phyloP scores from a whole-genome alignment of 2,113 vertebrate genomes.

The Nothocercus nigrocapillus region DNA sequence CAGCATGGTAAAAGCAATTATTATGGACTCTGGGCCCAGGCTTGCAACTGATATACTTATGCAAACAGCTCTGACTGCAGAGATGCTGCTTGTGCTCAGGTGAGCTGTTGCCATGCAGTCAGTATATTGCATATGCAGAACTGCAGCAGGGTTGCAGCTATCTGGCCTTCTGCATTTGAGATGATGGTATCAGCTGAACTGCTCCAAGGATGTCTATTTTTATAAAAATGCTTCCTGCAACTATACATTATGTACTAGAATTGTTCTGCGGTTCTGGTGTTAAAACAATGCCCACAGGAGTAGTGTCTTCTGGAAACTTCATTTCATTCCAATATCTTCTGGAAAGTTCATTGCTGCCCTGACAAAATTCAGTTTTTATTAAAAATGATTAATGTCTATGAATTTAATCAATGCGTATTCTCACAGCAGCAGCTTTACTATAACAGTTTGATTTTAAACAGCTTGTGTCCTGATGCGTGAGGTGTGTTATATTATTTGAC shows the following conservation, averaged over 20 bases:
- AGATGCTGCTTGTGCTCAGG: not conserved
- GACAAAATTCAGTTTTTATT: slow-evolving; percentile 67
- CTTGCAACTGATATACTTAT: not conserved
- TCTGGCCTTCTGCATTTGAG: not conserved
- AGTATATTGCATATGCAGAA: not conserved
- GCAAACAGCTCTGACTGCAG: not conserved
- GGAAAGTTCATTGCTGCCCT: slow-evolving; percentile 60
- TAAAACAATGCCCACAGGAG: slow-evolving; percentile 7
- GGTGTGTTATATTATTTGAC: slow-evolving; percentile 60
- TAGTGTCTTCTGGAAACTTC: slow-evolving; percentile 30
- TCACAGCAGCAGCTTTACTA: not conserved
- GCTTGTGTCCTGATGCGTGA: slow-evolving; percentile 74
- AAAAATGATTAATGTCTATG: slow-evolving; percentile 71
- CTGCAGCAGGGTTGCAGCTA: not conserved
- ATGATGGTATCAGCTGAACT: not conserved
- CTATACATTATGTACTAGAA: not conserved
- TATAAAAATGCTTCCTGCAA: not conserved
- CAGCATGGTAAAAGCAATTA: not conserved
- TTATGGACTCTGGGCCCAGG: rapidly evolving
- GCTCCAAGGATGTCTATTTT: not conserved
- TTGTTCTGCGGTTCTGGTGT: not conserved
- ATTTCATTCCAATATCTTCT: slow-evolving; percentile 25
- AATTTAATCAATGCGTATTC: slow-evolving; percentile 65
- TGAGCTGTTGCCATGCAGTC: not conserved
- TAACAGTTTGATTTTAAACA: slow-evolving; percentile 50